A percentile compares a stretch with the other conserved stretches of the same genome.
phyloP scores from a whole-genome alignment of 1,140 invertebrate species.

The Harpegnathos saltator region DNA sequence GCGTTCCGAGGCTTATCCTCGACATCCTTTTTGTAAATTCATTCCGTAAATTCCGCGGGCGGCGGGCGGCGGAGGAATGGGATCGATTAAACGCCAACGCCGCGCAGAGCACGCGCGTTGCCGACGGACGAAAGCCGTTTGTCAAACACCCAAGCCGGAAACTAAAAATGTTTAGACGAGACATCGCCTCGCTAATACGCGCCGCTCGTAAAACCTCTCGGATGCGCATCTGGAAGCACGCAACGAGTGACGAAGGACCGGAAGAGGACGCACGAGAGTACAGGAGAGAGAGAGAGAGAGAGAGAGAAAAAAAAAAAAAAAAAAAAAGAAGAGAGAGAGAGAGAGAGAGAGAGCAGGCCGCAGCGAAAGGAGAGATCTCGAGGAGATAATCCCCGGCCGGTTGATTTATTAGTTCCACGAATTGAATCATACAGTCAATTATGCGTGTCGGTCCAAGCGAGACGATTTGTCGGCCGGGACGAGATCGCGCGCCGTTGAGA shows the following conservation, averaged over 20 bases:
- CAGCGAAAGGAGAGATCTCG: slow-evolving; percentile 20
- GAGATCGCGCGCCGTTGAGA: slow-evolving; percentile 6
- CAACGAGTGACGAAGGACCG: slow-evolving; percentile 62
- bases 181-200: slow-evolving; percentile 37
- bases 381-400: slow-evolving; percentile 32
- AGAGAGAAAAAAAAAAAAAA: too few species aligned
- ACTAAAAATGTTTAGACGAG: slow-evolving; percentile 53
- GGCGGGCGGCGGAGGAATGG: not conserved
- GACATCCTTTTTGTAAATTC: not conserved
- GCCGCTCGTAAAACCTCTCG: slow-evolving; percentile 37
- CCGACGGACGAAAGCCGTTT: slow-evolving; percentile 5
- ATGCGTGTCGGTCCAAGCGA: slow-evolving; percentile 21
- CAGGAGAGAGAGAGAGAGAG: too few species aligned
- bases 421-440: slow-evolving; percentile 41
- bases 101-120: not conserved
- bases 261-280: slow-evolving; percentile 50
- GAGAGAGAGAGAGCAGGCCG: too few species aligned
- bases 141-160: slow-evolving; percentile 21
- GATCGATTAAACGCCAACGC: slow-evolving; percentile 4
- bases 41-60: not conserved
- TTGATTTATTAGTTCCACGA: slow-evolving; percentile 57
- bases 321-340: too few species aligned
- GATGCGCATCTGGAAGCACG: slow-evolving; percentile 58
- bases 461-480: slow-evolving; percentile 33
- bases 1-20: not conserved